phyloP scores from a whole-genome alignment of 2,888 invertebrate genomes.

The Caenorhabditis doughertyi region DNA sequence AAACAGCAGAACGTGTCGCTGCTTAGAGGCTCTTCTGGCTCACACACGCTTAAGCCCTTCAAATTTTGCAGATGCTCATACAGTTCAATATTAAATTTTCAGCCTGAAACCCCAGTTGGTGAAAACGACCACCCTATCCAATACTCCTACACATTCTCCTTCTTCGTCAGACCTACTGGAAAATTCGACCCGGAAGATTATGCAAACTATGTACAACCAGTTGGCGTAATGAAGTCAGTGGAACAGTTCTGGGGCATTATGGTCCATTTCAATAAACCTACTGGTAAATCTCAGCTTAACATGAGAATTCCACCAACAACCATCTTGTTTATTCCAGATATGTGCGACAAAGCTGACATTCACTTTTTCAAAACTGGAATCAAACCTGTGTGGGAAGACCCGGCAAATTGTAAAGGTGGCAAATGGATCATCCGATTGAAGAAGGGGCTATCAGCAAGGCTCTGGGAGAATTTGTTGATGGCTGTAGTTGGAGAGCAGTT shows the following conservation, averaged over 20 bases:
- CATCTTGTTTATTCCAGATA: conserved; percentile 84
- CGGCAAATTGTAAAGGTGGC: conserved; percentile 95
- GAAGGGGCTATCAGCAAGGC: conserved; percentile 84
- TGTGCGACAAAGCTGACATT: conserved; percentile 93
- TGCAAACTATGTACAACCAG: conserved; percentile 72
- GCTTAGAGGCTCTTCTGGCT: too few species aligned
- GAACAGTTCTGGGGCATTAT: conserved; percentile 99
- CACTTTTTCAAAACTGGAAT: conserved; percentile 98
- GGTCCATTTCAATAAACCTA: conserved; percentile 84
- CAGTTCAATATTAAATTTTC: conserved; percentile 1
- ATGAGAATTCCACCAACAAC: neutral
- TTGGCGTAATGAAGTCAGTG: conserved; percentile 84
- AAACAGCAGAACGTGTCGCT: too few species aligned
- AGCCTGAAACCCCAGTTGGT: conserved; percentile 46
- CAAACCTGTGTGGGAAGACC: conserved; percentile 99
- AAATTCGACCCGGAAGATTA: conserved; percentile 82
- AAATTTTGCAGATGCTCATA: neutral
- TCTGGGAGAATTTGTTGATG: conserved; percentile 98
- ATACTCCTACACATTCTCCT: conserved; percentile 79
- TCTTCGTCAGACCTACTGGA: conserved; percentile 79
- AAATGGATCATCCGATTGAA: conserved; percentile 97
- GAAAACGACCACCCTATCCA: conserved; percentile 78
- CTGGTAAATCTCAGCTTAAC: conserved; percentile 30
- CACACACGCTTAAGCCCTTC: too few species aligned
- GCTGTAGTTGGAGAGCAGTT: conserved; percentile 90